phyloP scores from a whole-genome alignment of 1,140 invertebrate genomes.

The Bradynema listronoti region DNA sequence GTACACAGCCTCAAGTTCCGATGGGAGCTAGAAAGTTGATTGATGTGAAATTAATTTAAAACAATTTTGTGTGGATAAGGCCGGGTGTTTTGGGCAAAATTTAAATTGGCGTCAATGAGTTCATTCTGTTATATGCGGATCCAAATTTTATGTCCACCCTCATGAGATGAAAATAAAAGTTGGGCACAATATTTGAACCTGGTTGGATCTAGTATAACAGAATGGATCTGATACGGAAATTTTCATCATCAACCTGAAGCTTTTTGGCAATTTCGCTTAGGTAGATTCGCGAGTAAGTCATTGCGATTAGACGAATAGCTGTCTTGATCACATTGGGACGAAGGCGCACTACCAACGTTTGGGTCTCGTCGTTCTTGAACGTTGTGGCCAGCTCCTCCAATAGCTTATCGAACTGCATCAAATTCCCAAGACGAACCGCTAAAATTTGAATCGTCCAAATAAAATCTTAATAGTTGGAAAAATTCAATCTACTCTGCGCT shows the following conservation, averaged over 20 bases:
- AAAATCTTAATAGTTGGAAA: slow-evolving; percentile 7
- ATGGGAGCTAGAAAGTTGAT: slow-evolving; percentile 70
- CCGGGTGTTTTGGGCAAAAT: too few relatives aligned
- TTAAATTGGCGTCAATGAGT: too few relatives aligned
- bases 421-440: slow-evolving; percentile 87
- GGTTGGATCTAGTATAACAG: too few relatives aligned
- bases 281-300: slow-evolving; percentile 92
- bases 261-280: slow-evolving; percentile 87
- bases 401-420: slow-evolving; percentile 86
- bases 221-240: too few relatives aligned
- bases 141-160: too few relatives aligned
- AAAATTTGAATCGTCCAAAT: slow-evolving; percentile 21
- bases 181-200: too few relatives aligned
- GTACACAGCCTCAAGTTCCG: slow-evolving; percentile 93
- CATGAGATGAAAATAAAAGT: too few relatives aligned
- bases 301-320: slow-evolving; percentile 86
- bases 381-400: slow-evolving; percentile 67
- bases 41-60: too few relatives aligned
- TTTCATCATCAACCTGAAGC: too few relatives aligned
- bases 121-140: too few relatives aligned
- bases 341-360: slow-evolving; percentile 63
- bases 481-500: slow-evolving; percentile 69
- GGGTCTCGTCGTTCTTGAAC: slow-evolving; percentile 51
- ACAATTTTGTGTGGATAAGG: too few relatives aligned
- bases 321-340: slow-evolving; percentile 99